phyloP scores from a whole-genome alignment of 2,113 vertebrate species.

The Cryptomyrus ogoouensis region DNA sequence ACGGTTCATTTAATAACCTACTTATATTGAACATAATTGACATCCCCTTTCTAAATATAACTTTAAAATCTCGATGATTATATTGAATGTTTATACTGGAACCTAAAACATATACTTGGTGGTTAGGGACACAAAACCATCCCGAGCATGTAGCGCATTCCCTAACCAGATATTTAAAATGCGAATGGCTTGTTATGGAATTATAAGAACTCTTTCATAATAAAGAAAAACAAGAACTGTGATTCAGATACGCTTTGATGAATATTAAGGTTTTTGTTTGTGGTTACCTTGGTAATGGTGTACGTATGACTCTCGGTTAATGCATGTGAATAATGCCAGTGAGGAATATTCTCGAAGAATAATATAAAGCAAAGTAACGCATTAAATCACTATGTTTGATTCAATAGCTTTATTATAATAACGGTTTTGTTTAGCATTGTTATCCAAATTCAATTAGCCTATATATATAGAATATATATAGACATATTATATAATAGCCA shows the following conservation, averaged over 20 bases:
- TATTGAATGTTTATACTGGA: neutral
- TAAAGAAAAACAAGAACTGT: neutral
- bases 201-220: neutral
- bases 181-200: neutral
- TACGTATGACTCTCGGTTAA: neutral
- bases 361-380: neutral
- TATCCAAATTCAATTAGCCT: neutral
- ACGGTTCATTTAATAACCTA: neutral
- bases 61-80: neutral
- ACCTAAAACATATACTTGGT: neutral
- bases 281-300: conserved; percentile 8
- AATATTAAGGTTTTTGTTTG: conserved; percentile 7
- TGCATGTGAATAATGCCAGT: neutral
- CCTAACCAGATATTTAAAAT: neutral
- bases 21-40: neutral
- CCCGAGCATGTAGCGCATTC: neutral
- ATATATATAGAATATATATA: neutral
- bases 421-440: neutral
- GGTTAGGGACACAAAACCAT: neutral
- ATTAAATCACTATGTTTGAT: neutral
- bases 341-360: neutral
- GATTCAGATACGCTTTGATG: neutral
- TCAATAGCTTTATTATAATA: neutral
- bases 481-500: neutral
- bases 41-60: neutral